These are phyloP conservation scores for Osmoderma eremita DNA, from an alignment of 2,888 invertebrate genomes.

Conservation along the genomic window DNA sequence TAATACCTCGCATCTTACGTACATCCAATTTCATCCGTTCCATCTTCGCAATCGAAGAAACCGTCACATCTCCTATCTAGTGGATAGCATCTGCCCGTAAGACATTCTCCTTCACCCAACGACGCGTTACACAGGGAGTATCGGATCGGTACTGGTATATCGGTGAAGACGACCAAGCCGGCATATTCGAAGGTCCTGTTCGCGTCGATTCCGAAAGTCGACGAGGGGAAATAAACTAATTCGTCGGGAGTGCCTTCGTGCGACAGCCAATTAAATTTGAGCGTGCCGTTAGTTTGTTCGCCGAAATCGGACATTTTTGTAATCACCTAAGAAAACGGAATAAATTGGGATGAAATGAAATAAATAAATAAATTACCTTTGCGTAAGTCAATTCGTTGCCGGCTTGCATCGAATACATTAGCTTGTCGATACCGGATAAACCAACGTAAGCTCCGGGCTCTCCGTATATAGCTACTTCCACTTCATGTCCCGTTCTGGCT, in stretches of 20 bases:
- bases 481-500: slow-evolving; percentile 90
- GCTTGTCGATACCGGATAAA: slow-evolving; percentile 87
- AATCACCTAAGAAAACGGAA: slow-evolving; percentile 68
- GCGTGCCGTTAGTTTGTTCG: slow-evolving; percentile 85
- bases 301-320: slow-evolving; percentile 90
- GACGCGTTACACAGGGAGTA: slow-evolving; percentile 76
- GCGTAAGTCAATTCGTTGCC: slow-evolving; percentile 91
- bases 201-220: slow-evolving; percentile 92
- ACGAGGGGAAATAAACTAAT: slow-evolving; percentile 86
- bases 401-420: slow-evolving; percentile 92
- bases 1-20: slow-evolving; percentile 70
- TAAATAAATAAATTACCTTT: slow-evolving; percentile 66
- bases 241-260: slow-evolving; percentile 88
- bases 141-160: slow-evolving; percentile 80
- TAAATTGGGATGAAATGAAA: neutral
- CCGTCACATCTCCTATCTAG: slow-evolving; percentile 82
- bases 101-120: slow-evolving; percentile 78
- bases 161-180: slow-evolving; percentile 90
- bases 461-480: slow-evolving; percentile 93
- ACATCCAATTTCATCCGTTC: slow-evolving; percentile 87
- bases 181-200: slow-evolving; percentile 93
- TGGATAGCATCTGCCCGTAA: slow-evolving; percentile 84
- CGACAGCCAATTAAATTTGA: slow-evolving; percentile 84
- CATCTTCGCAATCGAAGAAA: slow-evolving; percentile 81
- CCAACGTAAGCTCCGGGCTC: slow-evolving; percentile 96